Evolutionary conservation across 64 coral and sea anemone genomes (phyloP).

Genomic region (Montipora capricornis): DNA sequence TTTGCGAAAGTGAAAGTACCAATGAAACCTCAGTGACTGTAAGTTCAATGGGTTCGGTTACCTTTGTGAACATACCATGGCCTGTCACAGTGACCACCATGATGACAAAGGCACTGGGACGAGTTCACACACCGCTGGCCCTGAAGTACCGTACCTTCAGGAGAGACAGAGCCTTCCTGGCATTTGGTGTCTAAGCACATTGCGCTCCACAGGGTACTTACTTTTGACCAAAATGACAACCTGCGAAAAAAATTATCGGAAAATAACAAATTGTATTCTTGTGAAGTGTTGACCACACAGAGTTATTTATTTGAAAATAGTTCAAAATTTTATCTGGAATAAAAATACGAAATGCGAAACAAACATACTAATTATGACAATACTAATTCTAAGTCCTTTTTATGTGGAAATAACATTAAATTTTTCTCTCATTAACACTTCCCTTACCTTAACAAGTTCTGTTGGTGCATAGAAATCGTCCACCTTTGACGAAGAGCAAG

Average conservation of each 20-base stretch:
- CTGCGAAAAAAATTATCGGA: conserved; percentile 18
- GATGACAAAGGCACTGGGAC: conserved; percentile 84
- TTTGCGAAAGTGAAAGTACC: too few species aligned
- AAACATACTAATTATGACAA: too few species aligned
- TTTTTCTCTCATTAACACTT: background rate
- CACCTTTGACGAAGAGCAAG: background rate
- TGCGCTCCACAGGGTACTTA: conserved; percentile 80
- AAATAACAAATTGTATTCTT: background rate
- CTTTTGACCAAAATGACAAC: conserved; percentile 61
- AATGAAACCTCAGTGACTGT: background rate
- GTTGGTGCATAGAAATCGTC: conserved; percentile 77
- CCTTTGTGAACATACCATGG: conserved; percentile 69
- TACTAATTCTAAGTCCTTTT: background rate
- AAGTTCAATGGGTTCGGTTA: background rate
- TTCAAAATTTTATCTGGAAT: too few species aligned
- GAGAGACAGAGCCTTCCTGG: conserved; percentile 81
- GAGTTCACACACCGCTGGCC: conserved; percentile 80
- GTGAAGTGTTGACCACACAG: too few species aligned
- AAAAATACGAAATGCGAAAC: too few species aligned
- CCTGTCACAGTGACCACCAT: conserved; percentile 65
- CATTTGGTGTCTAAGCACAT: conserved; percentile 68
- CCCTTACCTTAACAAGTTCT: conserved; percentile 79
- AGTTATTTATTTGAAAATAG: too few species aligned
- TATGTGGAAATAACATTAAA: background rate
- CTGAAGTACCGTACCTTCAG: conserved; percentile 69